Evolutionary conservation across 2,888 invertebrate species (phyloP).

Genomic region (Belgica antarctica): DNA sequence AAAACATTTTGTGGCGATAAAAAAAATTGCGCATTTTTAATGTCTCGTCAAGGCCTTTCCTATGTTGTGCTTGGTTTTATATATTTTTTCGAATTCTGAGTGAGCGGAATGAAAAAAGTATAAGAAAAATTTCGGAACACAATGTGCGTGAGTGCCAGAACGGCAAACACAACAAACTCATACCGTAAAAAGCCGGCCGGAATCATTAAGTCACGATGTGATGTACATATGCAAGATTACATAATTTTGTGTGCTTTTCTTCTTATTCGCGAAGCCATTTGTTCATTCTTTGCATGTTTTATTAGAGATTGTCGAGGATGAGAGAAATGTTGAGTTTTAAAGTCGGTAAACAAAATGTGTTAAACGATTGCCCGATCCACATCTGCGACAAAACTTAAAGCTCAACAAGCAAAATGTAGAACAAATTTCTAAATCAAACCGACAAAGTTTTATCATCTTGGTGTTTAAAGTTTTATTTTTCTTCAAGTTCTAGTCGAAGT

Average conservation of each 20-base stretch:
- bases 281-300: no score
- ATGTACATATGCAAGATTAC: neutral
- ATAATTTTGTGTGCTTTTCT: neutral
- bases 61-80: slow-evolving; percentile 3
- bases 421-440: neutral
- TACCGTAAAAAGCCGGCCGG: slow-evolving; percentile 34
- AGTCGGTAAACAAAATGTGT: no score
- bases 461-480: slow-evolving; percentile 2
- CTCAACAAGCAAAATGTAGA: no score
- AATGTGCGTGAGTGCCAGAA: neutral
- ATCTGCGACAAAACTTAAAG: no score
- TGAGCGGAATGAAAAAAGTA: neutral
- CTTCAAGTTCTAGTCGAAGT: no score
- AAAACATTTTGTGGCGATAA: slow-evolving; percentile 23
- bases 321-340: no score
- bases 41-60: slow-evolving; percentile 36
- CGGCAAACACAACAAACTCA: neutral
- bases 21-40: slow-evolving; percentile 41
- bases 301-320: no score
- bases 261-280: no score
- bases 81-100: neutral
- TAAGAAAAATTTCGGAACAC: neutral
- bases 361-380: no score
- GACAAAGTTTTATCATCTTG: neutral
- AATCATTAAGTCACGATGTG: neutral